Conservation (phyloP, 2,113 vertebrate species). For the Speoplatyrhinus poulsoni region DNA sequence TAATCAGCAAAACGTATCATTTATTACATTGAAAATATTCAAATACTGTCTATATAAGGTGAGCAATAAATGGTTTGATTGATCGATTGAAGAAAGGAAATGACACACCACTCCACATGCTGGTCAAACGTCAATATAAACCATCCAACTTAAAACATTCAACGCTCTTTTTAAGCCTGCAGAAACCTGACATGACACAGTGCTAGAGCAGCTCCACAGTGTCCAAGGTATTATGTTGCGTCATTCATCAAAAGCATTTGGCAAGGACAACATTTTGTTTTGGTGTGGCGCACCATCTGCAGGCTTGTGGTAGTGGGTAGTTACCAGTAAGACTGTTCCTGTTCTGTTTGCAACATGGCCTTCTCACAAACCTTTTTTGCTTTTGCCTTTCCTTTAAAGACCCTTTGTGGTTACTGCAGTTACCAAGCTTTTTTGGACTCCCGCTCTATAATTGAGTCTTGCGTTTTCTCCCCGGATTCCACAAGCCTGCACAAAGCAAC, state of each 20-base stretch:
- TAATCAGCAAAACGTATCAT: no score
- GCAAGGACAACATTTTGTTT: constrained; percentile 11
- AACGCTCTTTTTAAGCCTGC: neutral
- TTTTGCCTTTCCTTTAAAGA: constrained; percentile 62
- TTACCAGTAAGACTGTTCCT: neutral
- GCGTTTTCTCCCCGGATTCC: constrained; percentile 68
- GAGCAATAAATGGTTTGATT: neutral
- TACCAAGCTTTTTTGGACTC: constrained; percentile 62
- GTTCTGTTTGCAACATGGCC: constrained; percentile 23
- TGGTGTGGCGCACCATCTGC: constrained; percentile 10
- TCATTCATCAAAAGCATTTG: constrained; percentile 31
- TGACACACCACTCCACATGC: neutral
- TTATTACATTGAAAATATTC: no score
- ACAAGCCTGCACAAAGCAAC: constrained; percentile 75
- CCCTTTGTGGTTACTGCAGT: constrained; percentile 68
- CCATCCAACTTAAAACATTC: constrained; percentile 1
- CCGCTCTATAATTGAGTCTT: constrained; percentile 69
- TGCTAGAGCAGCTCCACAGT: neutral
- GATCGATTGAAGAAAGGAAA: neutral
- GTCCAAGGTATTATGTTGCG: constrained; percentile 1
- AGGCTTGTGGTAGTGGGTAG: neutral
- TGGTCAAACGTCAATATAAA: neutral
- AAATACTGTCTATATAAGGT: no score
- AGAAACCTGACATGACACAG: neutral
- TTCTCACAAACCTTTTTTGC: constrained; percentile 32